Evolutionary conservation across 2,888 invertebrate genomes (phyloP).

Genomic region (Tanypteryx hageni): DNA sequence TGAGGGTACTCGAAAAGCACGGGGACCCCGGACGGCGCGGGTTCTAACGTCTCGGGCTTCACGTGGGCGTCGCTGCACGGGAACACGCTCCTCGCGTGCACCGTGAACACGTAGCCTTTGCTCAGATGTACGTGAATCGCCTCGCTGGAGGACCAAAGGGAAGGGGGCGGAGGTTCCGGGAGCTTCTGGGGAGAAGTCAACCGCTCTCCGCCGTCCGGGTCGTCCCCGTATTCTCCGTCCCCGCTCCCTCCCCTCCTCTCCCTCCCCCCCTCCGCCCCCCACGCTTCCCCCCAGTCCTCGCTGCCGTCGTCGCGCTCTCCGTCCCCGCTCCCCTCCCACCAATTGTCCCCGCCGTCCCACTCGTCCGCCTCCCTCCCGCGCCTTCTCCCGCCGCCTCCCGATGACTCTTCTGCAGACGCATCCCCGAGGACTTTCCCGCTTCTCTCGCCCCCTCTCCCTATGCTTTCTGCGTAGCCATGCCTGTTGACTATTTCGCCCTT

Average conservation of each 20-base stretch:
- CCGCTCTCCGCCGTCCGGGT: background rate
- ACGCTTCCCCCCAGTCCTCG: background rate
- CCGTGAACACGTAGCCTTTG: conserved; percentile 89
- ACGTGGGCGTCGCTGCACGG: conserved; percentile 79
- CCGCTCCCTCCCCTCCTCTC: conserved; percentile 39
- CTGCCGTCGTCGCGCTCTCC: conserved; percentile 34
- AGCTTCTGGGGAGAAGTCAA: background rate
- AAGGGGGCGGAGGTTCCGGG: conserved; percentile 29
- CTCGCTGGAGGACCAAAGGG: conserved; percentile 49
- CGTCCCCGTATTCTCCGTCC: conserved; percentile 50
- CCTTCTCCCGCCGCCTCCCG: background rate
- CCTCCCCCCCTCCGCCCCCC: conserved; percentile 7
- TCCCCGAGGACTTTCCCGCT: background rate
- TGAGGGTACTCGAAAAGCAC: conserved; percentile 91
- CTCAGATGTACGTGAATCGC: conserved; percentile 81
- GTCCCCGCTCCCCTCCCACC: conserved; percentile 54
- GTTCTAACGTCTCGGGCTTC: conserved; percentile 34
- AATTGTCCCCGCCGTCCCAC: background rate
- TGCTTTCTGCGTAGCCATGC: background rate
- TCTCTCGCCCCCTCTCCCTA: background rate
- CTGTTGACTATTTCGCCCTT: background rate
- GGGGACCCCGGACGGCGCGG: conserved; percentile 78
- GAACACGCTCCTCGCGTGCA: conserved; percentile 88
- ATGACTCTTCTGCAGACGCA: background rate
- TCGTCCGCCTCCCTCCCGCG: conserved; percentile 11